Percentiles rank a stretch among this genome's conserved stretches.
Conservation (phyloP, 2,888 invertebrate genomes). For the Mamestra brassicae region DNA sequence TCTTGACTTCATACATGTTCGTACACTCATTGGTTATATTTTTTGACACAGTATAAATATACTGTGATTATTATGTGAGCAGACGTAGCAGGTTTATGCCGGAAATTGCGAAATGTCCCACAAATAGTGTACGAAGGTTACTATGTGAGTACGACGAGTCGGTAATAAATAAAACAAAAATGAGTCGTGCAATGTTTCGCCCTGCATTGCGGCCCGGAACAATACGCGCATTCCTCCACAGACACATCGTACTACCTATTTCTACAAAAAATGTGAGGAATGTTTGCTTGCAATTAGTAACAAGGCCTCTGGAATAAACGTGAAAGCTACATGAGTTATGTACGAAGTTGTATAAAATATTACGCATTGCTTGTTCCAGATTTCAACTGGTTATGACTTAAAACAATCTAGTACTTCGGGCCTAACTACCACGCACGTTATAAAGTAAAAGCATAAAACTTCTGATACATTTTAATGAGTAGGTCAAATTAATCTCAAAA, state of each 20-base stretch:
- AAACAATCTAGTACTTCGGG: conserved; percentile 46
- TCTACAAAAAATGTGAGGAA: conserved; percentile 43
- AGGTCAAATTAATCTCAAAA: conserved; percentile 24
- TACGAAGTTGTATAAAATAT: conserved; percentile 54
- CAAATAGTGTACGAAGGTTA: conserved; percentile 26
- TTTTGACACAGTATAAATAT: no score
- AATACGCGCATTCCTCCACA: conserved; percentile 37
- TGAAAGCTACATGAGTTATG: conserved; percentile 46
- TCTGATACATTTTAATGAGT: conserved; percentile 30
- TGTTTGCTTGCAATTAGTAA: conserved; percentile 47
- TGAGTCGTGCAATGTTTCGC: conserved; percentile 15
- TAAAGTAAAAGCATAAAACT: conserved; percentile 12
- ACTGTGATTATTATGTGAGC: neutral
- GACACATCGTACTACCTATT: conserved; percentile 16
- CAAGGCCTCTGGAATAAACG: conserved; percentile 35
- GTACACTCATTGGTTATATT: neutral
- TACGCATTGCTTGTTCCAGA: conserved; percentile 34
- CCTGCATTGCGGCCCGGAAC: conserved; percentile 42
- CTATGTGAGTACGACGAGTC: conserved; percentile 11
- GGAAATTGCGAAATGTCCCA: conserved; percentile 12
- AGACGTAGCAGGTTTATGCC: neutral
- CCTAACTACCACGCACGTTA: conserved; percentile 21
- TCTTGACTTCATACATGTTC: neutral
- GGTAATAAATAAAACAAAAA: conserved; percentile 25
- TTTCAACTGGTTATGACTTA: conserved; percentile 51